Evolutionary conservation across 2,888 invertebrate genomes (phyloP), one percentile per base, ranked within the genome.

Genomic region (Drymonia ruficornis): DNA sequence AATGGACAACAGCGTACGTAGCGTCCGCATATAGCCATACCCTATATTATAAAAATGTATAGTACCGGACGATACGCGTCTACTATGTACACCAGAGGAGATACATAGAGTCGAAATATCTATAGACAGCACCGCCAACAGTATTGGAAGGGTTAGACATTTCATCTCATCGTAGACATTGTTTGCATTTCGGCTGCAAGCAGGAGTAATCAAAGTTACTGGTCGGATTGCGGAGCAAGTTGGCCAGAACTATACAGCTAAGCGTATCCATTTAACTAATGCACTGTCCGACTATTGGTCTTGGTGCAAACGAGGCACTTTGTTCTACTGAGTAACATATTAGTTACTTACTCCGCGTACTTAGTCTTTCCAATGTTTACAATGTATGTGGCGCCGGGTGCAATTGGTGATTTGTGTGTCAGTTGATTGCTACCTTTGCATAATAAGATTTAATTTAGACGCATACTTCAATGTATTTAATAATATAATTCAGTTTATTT

Each of bases 241-340:
- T 87, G 79, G 80, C 74, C 84, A 73, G 81, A 84, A 81, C 80
- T 84, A 80, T 79, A 75, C 76, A 83, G 83, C 80, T 80, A 83
- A 84, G 84, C 84, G 82, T 83, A 87, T 86, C 86, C 88, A 91
- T 89, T 89, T 87, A 89, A 87, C 88, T 91, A 91, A 91, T 91
- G 89, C 89, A 86, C 85, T 86, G 89, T 84, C 88, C 86, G 88
- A 84, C 86, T 89, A 84, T 87, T 88, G 88, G 87, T 87, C 86
- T 89, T 87, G 82, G 84, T 86, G 86, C 86, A 84, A 88, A 88
- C 87, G 84, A 86, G 85, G 84, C 84, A 85, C 86, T 88, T 87
- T 87, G 85, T 86, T 83, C 83, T 68, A 62, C 78, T 78, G 77
- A 86, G 81, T 83, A 84, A 87, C 83, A 78, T 86, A 87, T 87